Base-by-base conservation (phyloP, 2,797 vertebrate genomes). In the Hippocampus kuda region DNA sequence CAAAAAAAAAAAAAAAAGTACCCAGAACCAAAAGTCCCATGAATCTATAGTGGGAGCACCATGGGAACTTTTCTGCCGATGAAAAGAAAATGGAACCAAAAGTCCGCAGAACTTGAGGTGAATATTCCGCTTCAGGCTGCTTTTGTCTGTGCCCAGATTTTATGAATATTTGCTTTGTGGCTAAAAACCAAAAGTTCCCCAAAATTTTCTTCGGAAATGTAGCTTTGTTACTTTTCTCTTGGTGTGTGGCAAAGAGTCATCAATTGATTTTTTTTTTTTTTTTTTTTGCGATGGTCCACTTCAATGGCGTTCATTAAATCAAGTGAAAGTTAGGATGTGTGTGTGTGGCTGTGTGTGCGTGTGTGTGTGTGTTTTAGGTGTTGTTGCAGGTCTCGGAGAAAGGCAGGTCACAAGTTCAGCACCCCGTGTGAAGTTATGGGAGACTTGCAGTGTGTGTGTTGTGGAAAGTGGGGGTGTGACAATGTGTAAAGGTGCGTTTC, bases 391-490 rank as follows among this genome's bases (percentile, higher is more conserved):
- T 70, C 53, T 51, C 38, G 64, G 48, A 59, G 54, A 44, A 54
- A 67, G 65, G 11, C 34, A 22, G 76, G 81, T 38, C 78, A 75
- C 59, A 15, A 77, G 81, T 83, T 88, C 80, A 82, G 71, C 76
- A 70, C 71, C 75, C 70, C 2, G 76, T 81, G 85, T 80, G 83
- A 85, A 81, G 84, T 86, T 87, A 86, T 79, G 76, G 75, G 79
- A 74, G 79, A 85, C 74, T 81, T 80, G 77, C 83, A 83, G 76
- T 57, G 73, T 41, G 66, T 75, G 79, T 70, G 53, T 74, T 70
- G 44, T 30, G 72, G 30, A 57, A 66, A 26, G 59, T 22, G 65
- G 57, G 68, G 53, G 72, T 60, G 26, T 56, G 68, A 72, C 56
- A 53, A 65, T 78, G 75, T 81, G 83, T 84, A 82, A 83, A 83